These are phyloP conservation scores for Sthenelais limicola DNA, from an alignment of 2,888 invertebrate genomes.

Conservation along the genomic window DNA sequence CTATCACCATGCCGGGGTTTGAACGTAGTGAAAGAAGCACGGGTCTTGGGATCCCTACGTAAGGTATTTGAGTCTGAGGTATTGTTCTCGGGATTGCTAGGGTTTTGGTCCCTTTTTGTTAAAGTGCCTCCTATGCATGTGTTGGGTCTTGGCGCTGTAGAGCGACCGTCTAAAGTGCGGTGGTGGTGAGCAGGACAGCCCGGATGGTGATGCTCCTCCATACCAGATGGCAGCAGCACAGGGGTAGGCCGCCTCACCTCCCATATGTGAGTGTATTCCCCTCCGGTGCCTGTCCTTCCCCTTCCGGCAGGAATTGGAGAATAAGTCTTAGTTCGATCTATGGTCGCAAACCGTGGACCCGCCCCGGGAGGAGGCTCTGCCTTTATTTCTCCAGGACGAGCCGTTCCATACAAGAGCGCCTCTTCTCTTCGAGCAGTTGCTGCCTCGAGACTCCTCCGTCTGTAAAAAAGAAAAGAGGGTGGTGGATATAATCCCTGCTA, in stretches of 20 bases:
- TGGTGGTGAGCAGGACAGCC: background rate
- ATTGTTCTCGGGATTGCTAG: background rate
- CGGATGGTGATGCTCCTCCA: slow-evolving; percentile 8
- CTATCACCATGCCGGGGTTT: slow-evolving; percentile 32
- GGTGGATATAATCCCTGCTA: too few species aligned
- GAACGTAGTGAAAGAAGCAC: slow-evolving; percentile 36
- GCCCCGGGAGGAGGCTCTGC: slow-evolving; percentile 9
- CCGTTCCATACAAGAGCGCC: slow-evolving; percentile 32
- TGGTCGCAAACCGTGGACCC: slow-evolving; percentile 24
- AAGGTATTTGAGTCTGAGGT: background rate
- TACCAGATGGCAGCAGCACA: slow-evolving; percentile 21
- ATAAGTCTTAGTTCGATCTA: slow-evolving; percentile 35
- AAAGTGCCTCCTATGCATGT: background rate
- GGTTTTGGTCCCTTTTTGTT: background rate
- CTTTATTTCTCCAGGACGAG: slow-evolving; percentile 31
- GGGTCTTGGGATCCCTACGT: slow-evolving; percentile 18
- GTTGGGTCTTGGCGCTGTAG: background rate
- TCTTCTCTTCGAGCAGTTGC: slow-evolving; percentile 30
- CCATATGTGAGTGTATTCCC: slow-evolving; percentile 42
- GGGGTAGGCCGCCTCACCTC: slow-evolving; percentile 30
- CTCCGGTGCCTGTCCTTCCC: slow-evolving; percentile 18
- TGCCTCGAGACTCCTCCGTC: slow-evolving; percentile 22
- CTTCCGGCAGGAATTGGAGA: slow-evolving; percentile 32
- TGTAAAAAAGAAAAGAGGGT: slow-evolving; percentile 25
- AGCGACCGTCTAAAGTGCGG: slow-evolving; percentile 10